A percentile compares a stretch with the other conserved stretches of the same genome.
phyloP scores from a whole-genome alignment of 2,113 vertebrate genomes.

The Chaetorhynchus papuensis region DNA sequence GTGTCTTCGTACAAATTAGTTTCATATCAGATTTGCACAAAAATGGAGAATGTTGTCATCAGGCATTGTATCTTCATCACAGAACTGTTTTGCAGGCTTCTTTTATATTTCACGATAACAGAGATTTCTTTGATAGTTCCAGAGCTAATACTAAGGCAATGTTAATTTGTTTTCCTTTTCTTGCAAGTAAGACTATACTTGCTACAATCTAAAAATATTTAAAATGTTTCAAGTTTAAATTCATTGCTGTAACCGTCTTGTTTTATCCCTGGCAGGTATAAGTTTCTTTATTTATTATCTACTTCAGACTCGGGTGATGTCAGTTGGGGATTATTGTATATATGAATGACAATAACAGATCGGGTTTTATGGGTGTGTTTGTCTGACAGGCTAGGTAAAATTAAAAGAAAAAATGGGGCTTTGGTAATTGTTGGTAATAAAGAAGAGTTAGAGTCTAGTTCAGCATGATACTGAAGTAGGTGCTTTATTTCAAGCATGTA shows the following conservation, averaged over 20 bases:
- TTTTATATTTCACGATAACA: background rate
- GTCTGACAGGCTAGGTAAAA: background rate
- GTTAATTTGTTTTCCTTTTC: background rate
- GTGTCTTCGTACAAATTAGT: background rate
- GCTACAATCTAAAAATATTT: background rate
- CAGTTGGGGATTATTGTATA: background rate
- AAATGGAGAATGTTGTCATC: background rate
- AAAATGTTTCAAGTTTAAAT: background rate
- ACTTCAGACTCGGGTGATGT: background rate
- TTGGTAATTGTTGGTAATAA: conserved; percentile 7
- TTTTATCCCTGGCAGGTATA: background rate
- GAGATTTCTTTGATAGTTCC: background rate
- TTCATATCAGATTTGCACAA: background rate
- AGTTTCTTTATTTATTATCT: background rate
- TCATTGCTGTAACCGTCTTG: background rate
- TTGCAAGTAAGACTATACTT: background rate
- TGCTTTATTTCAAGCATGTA: conserved; percentile 21
- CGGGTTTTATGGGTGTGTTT: conserved; percentile 27
- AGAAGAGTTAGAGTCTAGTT: conserved; percentile 23
- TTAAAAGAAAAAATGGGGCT: background rate
- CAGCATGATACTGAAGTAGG: background rate
- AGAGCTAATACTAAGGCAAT: background rate
- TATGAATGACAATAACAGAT: background rate
- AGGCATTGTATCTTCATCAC: background rate
- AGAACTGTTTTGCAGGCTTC: background rate